Evolutionary conservation across 2,113 vertebrate genomes (phyloP).

Genomic region (Misgurnus mizolepis): DNA sequence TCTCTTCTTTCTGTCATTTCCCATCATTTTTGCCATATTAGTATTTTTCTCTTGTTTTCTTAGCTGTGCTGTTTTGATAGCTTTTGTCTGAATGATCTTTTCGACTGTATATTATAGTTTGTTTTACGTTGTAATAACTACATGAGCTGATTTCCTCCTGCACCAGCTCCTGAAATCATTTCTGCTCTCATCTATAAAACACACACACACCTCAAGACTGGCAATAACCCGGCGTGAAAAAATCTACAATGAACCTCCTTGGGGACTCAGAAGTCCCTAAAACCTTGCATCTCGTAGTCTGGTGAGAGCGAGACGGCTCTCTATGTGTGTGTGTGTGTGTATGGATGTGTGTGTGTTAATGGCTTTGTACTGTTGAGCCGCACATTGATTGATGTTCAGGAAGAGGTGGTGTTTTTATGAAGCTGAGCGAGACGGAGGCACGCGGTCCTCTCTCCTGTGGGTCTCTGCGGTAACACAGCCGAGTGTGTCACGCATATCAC

Average conservation of each 20-base stretch:
- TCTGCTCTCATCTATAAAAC: conserved; percentile 35
- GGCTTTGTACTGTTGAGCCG: conserved; percentile 44
- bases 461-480: conserved; percentile 65
- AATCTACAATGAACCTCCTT: conserved; percentile 31
- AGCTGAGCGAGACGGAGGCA: conserved; percentile 65
- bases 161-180: conserved; percentile 17
- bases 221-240: conserved; percentile 27
- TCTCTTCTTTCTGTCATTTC: not conserved
- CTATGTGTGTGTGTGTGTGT: conserved; percentile 13
- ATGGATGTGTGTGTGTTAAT: conserved; percentile 39
- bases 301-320: conserved; percentile 16
- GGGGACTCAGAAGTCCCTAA: conserved; percentile 30
- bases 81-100: conserved; percentile 28
- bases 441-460: conserved; percentile 62
- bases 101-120: conserved; percentile 31
- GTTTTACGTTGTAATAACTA: conserved; percentile 30
- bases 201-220: conserved; percentile 22
- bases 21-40: not conserved
- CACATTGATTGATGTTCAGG: conserved; percentile 63
- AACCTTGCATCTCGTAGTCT: conserved; percentile 37
- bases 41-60: not conserved
- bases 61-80: conserved; percentile 15
- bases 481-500: conserved; percentile 64
- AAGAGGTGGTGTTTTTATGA: conserved; percentile 64
- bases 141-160: not conserved